Percentiles rank a stretch among this genome's conserved stretches.
These are phyloP conservation scores for Anser brachyrhynchus DNA, from an alignment of 2,113 vertebrate species.

Conservation along the genomic window DNA sequence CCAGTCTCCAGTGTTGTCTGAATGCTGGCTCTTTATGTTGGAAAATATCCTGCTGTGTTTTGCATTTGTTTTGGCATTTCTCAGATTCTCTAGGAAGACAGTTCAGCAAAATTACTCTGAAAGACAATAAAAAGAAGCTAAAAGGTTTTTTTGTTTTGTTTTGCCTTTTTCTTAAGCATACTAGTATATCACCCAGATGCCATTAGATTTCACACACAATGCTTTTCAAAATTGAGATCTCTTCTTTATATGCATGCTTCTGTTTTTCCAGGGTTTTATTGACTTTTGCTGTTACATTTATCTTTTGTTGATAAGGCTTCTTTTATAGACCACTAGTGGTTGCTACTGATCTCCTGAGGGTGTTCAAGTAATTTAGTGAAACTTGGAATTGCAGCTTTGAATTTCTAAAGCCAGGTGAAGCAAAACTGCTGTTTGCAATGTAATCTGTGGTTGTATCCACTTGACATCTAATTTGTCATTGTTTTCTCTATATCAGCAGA, in stretches of 20 bases:
- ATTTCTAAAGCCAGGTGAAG: neutral
- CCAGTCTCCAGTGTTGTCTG: neutral
- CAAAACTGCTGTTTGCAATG: neutral
- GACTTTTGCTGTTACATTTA: neutral
- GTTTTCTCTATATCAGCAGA: neutral
- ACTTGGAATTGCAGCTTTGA: neutral
- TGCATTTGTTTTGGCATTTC: slow-evolving; percentile 12
- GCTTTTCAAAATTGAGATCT: neutral
- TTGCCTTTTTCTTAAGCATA: neutral
- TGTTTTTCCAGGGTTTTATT: neutral
- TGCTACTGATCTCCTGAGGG: neutral
- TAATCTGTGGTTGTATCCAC: neutral
- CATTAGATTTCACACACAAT: neutral
- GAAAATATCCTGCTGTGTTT: neutral
- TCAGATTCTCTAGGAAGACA: slow-evolving; percentile 30
- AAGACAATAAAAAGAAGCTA: neutral
- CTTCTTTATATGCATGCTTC: neutral
- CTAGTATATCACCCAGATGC: neutral
- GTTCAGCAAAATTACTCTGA: neutral
- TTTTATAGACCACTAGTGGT: neutral
- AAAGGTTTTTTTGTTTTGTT: neutral
- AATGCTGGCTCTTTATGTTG: neutral
- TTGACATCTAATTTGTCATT: neutral
- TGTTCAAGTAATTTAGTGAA: neutral
- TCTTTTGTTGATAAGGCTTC: neutral